Evolutionary conservation across 2,797 vertebrate genomes (phyloP), one percentile per base, ranked within the genome.

Genomic region (Coranthus polyacanthus): DNA sequence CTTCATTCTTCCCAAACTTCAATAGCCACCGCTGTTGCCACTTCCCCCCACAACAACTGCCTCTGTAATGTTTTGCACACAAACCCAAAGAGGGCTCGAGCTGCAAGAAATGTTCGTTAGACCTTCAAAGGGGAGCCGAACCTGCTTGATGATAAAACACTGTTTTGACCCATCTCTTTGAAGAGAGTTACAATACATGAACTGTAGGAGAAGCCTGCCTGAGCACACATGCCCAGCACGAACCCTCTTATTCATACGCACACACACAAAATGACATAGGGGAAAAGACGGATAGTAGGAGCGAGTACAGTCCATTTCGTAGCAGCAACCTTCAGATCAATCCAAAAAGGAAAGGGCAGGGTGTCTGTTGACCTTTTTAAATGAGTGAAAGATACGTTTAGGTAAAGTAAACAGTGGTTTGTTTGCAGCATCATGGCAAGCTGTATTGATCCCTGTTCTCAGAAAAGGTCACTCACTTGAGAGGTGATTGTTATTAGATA

Each of bases 321-420:
- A 12, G 54, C 68, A 20, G 68, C 70, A 66, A 78, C 69, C 71
- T 74, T 83, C 62, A 68, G 73, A 89, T 90, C 85, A 90, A 80
- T 90, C 83, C 58, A 20, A 39, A 82, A 78, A 49, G 65, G 55
- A 91, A 91, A 90, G 87, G 89, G 72, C 86, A 86, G 73, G 41
- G 68, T 70, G 85, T 87, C 82, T 74, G 84, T 75, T 92, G 89
- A 92, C 92, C 91, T 92, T 93, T 93, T 83, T 86, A 88, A 92
- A 86, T 75, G 68, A 88, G 72, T 84, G 90, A 90, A 89, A 76
- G 88, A 87, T 86, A 84, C 72, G 62, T 77, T 75, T 78, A 82
- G 82, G 81, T 88, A 86, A 88, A 86, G 81, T 83, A 89, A 89
- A 92, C 89, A 88, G 77, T 71, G 75, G 79, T 85, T 88, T 88